Base-by-base conservation (phyloP, 1,140 invertebrate genomes). In the Hetaerina americana region DNA sequence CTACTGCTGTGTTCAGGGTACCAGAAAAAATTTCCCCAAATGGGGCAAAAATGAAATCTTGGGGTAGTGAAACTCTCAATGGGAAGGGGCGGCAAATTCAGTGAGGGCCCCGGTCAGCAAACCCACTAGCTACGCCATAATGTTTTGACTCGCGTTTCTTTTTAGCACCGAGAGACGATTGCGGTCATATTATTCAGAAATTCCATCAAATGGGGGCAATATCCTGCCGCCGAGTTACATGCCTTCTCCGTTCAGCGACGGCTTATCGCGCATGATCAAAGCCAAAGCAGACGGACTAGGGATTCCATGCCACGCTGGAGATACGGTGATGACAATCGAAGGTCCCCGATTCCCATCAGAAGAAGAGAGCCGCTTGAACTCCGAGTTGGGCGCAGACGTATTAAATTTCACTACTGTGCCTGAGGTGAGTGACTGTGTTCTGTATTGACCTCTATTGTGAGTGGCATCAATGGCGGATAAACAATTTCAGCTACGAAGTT, bases 401-500 rank as follows among this genome's bases (percentile, higher is more conserved):
- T 88, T 99, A 66, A 97, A 96, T 78, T 99, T 99, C 97, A 99
- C 96, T 18, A 91, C 91, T 29, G 92, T 94, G 31, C 97, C 97
- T 2, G 97, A 99, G 85, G 96, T 97, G 80, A 6, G 96, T 97
- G 80, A 6, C 31, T 8, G 6, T 40, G 6, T 40, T 40, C 31
- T 18, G 6, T 6, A 40, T 8, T 8, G 18, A 8, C 18, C 6
- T 40, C 18, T 6, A 8, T 8, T 40, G 18, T 40, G 18, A 40
- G 18, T 40, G 31, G 31, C 6, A 40, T 40, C 18, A 8, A 40
- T 40, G 6, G 18, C 18, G 6, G 31, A 40, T 40, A 8, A 40
- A 40, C 18, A n/a, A n/a, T 40, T 40, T 6, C 31, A 18, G 6
- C 31, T 40, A 40, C 6, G 6, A 40, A 8, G 18, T 40, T 18